A percentile compares a stretch with the other conserved stretches of the same genome.
Evolutionary conservation across 2,888 invertebrate species (phyloP).

Genomic region (Morpho achilles): DNA sequence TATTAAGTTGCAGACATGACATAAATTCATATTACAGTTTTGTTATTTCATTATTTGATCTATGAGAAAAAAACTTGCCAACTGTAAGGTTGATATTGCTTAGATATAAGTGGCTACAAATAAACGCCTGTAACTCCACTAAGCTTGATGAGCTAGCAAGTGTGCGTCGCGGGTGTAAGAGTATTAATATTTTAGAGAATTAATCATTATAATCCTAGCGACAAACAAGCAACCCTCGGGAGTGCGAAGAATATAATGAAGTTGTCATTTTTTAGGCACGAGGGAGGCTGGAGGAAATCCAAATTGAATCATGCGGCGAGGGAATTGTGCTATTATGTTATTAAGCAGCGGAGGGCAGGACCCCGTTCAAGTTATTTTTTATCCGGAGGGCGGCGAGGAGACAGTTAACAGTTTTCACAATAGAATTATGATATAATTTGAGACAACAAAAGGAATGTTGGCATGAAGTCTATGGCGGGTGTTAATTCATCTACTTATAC

Average conservation of each 20-base stretch:
- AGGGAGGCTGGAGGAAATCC: constrained; percentile 81
- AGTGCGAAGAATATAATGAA: constrained; percentile 76
- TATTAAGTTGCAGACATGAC: too few species aligned
- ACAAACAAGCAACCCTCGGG: constrained; percentile 76
- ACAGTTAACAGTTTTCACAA: constrained; percentile 79
- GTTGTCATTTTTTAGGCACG: constrained; percentile 78
- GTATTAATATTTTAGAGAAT: constrained; percentile 78
- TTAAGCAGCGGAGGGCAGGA: constrained; percentile 81
- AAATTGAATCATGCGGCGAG: constrained; percentile 84
- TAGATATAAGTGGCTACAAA: constrained; percentile 44
- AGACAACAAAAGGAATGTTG: constrained; percentile 56
- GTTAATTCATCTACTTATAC: constrained; percentile 36
- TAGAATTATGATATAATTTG: constrained; percentile 79
- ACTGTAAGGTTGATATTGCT: constrained; percentile 1
- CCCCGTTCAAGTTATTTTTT: constrained; percentile 72
- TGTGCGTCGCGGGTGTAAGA: constrained; percentile 69
- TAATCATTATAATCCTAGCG: constrained; percentile 78
- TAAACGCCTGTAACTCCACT: constrained; percentile 62
- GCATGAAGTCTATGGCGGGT: constrained; percentile 35
- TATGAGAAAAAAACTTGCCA: too few species aligned
- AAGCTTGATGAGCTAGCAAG: constrained; percentile 62
- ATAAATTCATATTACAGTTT: too few species aligned
- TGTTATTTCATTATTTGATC: too few species aligned
- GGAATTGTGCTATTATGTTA: constrained; percentile 85
- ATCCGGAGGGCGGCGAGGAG: constrained; percentile 66